Percentiles rank a stretch among this genome's conserved stretches.
These are phyloP conservation scores for Vicugna pacos DNA, from an alignment of 2,113 vertebrate species.

Conservation along the genomic window DNA sequence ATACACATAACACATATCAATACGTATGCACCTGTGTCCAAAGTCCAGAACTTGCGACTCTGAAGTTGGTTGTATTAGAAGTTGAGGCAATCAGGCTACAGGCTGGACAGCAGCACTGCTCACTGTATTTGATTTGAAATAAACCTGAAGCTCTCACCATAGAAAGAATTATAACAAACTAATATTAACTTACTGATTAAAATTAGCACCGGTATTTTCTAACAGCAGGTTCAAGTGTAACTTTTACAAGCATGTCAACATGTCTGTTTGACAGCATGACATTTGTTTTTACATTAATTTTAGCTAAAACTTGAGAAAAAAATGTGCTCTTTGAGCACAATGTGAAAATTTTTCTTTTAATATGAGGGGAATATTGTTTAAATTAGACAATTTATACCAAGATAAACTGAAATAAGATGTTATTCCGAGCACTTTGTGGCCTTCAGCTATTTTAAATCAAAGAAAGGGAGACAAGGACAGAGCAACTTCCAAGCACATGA, in stretches of 20 bases:
- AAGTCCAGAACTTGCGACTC: neutral
- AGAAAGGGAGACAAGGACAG: neutral
- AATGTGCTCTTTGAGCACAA: neutral
- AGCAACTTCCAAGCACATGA: neutral
- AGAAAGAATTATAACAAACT: conserved; percentile 32
- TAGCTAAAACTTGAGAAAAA: conserved; percentile 46
- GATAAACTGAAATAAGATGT: conserved; percentile 3
- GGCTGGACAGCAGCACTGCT: neutral
- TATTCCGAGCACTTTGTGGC: neutral
- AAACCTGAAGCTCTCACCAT: neutral
- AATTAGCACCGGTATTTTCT: neutral
- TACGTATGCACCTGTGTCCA: neutral
- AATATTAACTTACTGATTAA: conserved; percentile 23
- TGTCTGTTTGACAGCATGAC: conserved; percentile 41
- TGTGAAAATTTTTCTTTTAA: conserved; percentile 44
- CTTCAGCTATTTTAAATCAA: neutral
- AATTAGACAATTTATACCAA: neutral
- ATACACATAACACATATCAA: neutral
- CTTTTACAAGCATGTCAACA: conserved; percentile 44
- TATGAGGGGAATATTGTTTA: neutral
- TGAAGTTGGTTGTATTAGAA: neutral
- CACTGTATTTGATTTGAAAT: neutral
- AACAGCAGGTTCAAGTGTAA: conserved; percentile 35
- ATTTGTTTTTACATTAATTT: conserved; percentile 63
- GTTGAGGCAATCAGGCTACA: neutral